Conservation (phyloP, 64 coral and sea anemone genomes). For the Acropora yongei region DNA sequence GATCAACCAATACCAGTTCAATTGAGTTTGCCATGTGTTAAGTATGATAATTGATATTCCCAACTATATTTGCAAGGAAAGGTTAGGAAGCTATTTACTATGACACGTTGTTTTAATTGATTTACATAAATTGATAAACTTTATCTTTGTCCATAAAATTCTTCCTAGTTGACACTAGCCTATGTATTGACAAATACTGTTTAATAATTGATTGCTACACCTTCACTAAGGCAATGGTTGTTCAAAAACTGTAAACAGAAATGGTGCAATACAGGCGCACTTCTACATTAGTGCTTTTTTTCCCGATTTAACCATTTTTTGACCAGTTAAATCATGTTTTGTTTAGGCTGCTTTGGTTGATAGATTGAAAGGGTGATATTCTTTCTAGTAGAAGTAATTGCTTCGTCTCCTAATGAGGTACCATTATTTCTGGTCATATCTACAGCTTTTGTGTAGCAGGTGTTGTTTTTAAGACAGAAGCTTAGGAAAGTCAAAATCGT, state of each 20-base stretch:
- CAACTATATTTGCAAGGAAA: too few species aligned
- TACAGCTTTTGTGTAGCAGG: conserved; percentile 13
- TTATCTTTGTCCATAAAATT: too few species aligned
- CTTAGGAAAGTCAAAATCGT: not conserved
- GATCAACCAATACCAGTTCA: too few species aligned
- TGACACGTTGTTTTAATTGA: too few species aligned
- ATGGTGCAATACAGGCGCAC: not conserved
- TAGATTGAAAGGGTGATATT: not conserved
- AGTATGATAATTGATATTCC: too few species aligned
- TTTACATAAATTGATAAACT: too few species aligned
- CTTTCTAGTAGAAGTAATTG: conserved; percentile 2
- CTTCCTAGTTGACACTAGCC: too few species aligned
- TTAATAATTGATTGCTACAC: too few species aligned
- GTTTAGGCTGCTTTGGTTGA: not conserved
- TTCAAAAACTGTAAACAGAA: not conserved
- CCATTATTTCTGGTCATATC: conserved; percentile 1
- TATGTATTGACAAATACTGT: too few species aligned
- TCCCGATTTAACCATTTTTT: not conserved
- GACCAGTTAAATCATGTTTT: not conserved
- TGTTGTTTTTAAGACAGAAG: not conserved
- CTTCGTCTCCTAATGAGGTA: not conserved
- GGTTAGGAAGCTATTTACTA: not conserved
- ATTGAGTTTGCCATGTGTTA: too few species aligned
- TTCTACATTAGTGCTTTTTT: not conserved
- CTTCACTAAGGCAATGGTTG: too few species aligned